phyloP scores from a whole-genome alignment of 2,797 vertebrate genomes.

The Gorsachius magnificus region DNA sequence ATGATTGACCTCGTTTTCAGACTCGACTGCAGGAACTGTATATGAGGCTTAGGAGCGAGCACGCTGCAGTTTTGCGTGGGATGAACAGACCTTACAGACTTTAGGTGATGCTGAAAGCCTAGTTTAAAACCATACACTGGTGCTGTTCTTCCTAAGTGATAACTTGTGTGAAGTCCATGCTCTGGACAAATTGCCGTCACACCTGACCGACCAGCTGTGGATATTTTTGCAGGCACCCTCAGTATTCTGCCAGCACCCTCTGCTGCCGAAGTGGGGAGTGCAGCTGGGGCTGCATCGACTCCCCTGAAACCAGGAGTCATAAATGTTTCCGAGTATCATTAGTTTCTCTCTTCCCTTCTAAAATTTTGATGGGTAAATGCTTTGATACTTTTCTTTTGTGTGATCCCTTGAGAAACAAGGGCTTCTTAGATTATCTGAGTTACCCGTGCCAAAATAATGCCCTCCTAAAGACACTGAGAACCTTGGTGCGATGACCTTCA shows the following conservation, averaged over 20 bases:
- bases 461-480: background rate
- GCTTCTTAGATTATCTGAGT: background rate
- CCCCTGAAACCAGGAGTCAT: background rate
- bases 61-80: background rate
- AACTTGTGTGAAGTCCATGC: background rate
- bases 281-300: background rate
- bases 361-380: background rate
- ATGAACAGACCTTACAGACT: background rate
- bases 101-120: background rate
- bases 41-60: background rate
- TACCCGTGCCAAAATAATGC: background rate
- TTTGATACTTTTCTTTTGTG: background rate
- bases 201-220: background rate
- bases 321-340: background rate
- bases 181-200: background rate
- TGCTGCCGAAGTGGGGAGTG: conserved; percentile 21
- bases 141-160: background rate
- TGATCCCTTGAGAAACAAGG: background rate
- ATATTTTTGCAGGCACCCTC: background rate
- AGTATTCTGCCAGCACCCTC: conserved; percentile 50
- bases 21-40: background rate
- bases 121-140: background rate
- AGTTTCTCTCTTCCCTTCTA: background rate
- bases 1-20: background rate
- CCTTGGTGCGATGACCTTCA: background rate